Conservation (phyloP, 2,113 vertebrate species). For the Hiodon alosoides region DNA sequence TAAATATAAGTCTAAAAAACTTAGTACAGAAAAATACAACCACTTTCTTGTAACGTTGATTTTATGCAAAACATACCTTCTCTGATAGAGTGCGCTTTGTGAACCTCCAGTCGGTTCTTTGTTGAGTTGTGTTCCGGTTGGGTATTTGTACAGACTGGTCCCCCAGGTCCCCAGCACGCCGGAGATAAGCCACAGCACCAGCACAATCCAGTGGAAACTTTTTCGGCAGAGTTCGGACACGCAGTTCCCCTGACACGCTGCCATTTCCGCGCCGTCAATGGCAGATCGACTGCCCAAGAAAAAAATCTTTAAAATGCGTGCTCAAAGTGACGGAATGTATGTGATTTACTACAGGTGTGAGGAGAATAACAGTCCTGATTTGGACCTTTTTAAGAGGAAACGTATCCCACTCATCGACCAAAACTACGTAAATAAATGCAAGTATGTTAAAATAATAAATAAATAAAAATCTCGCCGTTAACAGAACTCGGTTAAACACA, state of each 20-base stretch:
- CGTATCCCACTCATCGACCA: slow-evolving; percentile 42
- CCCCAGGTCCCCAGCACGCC: slow-evolving; percentile 59
- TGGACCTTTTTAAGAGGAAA: slow-evolving; percentile 26
- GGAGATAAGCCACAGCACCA: slow-evolving; percentile 49
- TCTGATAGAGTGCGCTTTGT: slow-evolving; percentile 54
- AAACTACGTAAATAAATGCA: slow-evolving; percentile 20
- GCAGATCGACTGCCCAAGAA: slow-evolving; percentile 19
- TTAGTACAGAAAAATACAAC: too few relatives aligned
- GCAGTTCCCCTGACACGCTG: slow-evolving; percentile 41
- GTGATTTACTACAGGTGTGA: slow-evolving; percentile 2
- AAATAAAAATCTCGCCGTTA: slow-evolving; percentile 10
- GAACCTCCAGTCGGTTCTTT: slow-evolving; percentile 47
- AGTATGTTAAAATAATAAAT: background rate
- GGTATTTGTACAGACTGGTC: slow-evolving; percentile 62
- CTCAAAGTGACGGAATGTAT: slow-evolving; percentile 8
- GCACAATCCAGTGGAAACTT: slow-evolving; percentile 47
- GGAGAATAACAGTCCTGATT: slow-evolving; percentile 32
- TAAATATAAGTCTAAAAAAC: too few relatives aligned
- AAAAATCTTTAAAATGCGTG: slow-evolving; percentile 34
- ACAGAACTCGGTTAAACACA: background rate
- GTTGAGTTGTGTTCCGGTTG: slow-evolving; percentile 45
- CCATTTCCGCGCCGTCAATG: slow-evolving; percentile 53
- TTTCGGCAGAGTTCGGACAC: slow-evolving; percentile 45
- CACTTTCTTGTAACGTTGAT: too few relatives aligned
- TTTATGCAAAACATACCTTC: slow-evolving; percentile 44